Base-by-base conservation (phyloP, 2,113 vertebrate species). In the Cyphomyrus plagiostoma region DNA sequence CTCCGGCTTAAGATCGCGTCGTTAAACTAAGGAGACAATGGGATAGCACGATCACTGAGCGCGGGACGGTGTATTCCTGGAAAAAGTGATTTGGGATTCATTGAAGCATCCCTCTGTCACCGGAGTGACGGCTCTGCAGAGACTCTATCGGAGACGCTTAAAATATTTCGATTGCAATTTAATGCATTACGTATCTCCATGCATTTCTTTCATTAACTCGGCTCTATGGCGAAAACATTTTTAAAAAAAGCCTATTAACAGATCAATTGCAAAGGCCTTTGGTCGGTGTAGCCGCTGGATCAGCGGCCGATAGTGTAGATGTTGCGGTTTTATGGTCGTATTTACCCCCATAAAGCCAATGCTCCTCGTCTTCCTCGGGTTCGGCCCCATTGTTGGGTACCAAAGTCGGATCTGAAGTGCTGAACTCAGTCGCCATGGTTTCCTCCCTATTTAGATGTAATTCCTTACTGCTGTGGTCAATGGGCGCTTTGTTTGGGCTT, bases 301-400 rank as follows among this genome's bases (percentile, higher is more conserved):
- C 17, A 74, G n/a, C 46, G 62, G 42, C 5, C 52, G 9, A 30
- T 8, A 53, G 56, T 7, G 56, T 84, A 26, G 2, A 49, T 30
- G 53, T 48, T 19, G 56, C 46, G 42, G 58, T 9, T 58, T 66
- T 30, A 83, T 89, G 49, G 15, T 7, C 23, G 19, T 86, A 90
- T 94, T 90, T 92, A 95, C 94, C 95, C 70, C 95, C 94, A 89
- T 95, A 95, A 35, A 95, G 93, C 95, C 95, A 95, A 39, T 94
- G 94, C 91, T 95, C 93, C 90, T 95, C 94, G 53, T 95, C 94
- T 45, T 92, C 91, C 88, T 94, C 94, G 89, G 92, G 92, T 66
- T 91, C 93, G 91, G 92, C 90, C 88, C 82, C 93, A 52, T 89
- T 89, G 30, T 89, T 88, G 80, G 90, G 52, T 45, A 90, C 89